Percentiles rank a stretch among this genome's conserved stretches.
phyloP scores from a whole-genome alignment of 2,888 invertebrate genomes.

The Macropis europaea region DNA sequence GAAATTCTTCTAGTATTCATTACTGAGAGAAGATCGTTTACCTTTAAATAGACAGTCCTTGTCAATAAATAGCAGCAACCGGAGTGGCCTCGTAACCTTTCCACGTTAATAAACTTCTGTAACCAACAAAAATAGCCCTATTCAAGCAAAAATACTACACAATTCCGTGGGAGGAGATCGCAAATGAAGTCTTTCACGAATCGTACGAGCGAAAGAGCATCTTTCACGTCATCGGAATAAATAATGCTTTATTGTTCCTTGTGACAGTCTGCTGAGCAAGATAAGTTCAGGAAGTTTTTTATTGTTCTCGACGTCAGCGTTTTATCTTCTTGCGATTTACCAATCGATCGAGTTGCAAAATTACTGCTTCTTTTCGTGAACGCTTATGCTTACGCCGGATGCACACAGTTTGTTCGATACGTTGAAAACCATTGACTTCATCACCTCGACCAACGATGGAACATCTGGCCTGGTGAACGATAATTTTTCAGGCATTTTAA shows the following conservation, averaged over 20 bases:
- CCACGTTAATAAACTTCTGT: not conserved
- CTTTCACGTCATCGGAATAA: constrained; percentile 37
- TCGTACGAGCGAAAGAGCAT: not conserved
- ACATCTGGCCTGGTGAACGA: constrained; percentile 1
- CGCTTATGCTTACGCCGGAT: not conserved
- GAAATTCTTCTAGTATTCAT: not conserved
- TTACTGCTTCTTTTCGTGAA: too few relatives aligned
- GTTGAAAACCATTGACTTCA: not conserved
- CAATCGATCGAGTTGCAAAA: not conserved
- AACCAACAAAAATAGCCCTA: not conserved
- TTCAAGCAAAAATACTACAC: not conserved
- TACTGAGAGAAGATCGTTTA: not conserved
- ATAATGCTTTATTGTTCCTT: constrained; percentile 12
- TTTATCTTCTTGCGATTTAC: not conserved
- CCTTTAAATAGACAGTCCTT: constrained; percentile 2
- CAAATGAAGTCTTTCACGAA: too few relatives aligned
- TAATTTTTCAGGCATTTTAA: not conserved
- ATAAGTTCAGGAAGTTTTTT: constrained; percentile 10
- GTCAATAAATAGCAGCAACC: constrained; percentile 4
- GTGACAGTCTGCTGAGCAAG: constrained; percentile 19
- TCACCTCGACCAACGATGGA: not conserved
- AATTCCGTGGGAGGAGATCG: not conserved
- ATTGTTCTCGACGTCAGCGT: too few relatives aligned
- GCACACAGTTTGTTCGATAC: constrained; percentile 10
- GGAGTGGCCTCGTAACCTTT: constrained; percentile 10